These are phyloP conservation scores for Nibea coibor DNA, from an alignment of 2,113 vertebrate genomes.

Conservation along the genomic window DNA sequence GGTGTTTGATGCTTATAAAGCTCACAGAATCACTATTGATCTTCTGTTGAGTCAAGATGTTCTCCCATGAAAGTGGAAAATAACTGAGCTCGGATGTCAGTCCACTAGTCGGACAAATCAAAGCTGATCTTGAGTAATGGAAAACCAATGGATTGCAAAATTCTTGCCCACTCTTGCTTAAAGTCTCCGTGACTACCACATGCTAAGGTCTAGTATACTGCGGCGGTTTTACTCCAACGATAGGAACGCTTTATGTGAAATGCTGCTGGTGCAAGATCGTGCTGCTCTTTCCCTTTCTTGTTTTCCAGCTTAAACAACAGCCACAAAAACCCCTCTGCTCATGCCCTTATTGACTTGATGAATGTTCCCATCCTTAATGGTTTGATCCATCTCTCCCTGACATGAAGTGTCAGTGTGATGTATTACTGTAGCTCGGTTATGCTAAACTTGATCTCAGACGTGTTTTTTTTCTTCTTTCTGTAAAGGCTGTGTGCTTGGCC, in stretches of 20 bases:
- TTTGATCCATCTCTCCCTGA: background rate
- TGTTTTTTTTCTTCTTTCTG: background rate
- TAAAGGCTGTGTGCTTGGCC: background rate
- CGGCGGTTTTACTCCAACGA: background rate
- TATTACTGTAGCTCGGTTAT: constrained; percentile 11
- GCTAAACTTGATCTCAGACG: constrained; percentile 22
- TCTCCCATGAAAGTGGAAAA: constrained; percentile 24
- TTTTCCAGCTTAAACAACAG: background rate
- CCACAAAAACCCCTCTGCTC: background rate
- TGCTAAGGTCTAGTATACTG: background rate
- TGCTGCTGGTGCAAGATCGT: background rate
- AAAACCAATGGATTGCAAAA: constrained; percentile 16
- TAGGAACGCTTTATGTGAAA: background rate
- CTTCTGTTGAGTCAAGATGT: constrained; percentile 18
- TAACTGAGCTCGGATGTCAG: constrained; percentile 19
- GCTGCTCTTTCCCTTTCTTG: background rate
- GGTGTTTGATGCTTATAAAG: background rate
- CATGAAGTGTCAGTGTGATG: background rate
- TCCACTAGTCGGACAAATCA: constrained; percentile 12
- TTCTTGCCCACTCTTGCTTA: background rate
- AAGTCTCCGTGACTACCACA: background rate
- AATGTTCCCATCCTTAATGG: background rate
- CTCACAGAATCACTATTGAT: constrained; percentile 20
- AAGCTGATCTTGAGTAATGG: background rate
- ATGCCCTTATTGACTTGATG: background rate